Evolutionary conservation across 1,140 invertebrate genomes (phyloP), one percentile per base, ranked within the genome.

Genomic region (Whitmania pigra): DNA sequence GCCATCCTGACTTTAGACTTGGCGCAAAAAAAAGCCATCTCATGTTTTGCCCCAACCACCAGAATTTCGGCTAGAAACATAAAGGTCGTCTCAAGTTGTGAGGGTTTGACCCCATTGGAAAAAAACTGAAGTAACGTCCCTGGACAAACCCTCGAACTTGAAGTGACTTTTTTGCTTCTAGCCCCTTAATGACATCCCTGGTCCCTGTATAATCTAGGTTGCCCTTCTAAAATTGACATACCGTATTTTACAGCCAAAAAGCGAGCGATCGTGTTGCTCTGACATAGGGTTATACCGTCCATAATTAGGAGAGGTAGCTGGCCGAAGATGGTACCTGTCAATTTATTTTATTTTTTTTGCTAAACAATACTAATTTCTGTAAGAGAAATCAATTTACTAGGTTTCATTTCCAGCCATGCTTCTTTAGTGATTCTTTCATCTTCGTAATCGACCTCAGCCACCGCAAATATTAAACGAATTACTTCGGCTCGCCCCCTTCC

Each of bases 341-440:
- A 63, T 63, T 63, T 29, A 68, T 68, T 68, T 68, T 15, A 15
- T 0, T 29, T n/a, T n/a, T n/a, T n/a, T n/a, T n/a, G n/a, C 25
- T 40, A 40, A 36, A 68, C 2, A 29, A 7, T 5, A 29, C 2
- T 22, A 43, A 68, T 9, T 15, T 68, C 27, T 29, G 25, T 68
- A 11, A 27, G 27, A 18, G 29, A 27, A 31, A 13, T 9, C 13
- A 53, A 55, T 76, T 73, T 73, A 77, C 77, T 71, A 69, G 75
- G 43, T 75, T 81, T 81, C 15, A 77, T 20, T 9, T 27, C 68
- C 18, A 74, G 73, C 80, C 80, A 81, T 17, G 78, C 71, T 1
- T 78, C 75, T 22, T 72, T 25, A 63, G 69, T 69, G 36, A 80
- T 57, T 69, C 79, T 71, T 20, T 74, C 67, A 71, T 81, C 80